phyloP scores from a whole-genome alignment of 2,888 invertebrate genomes.

The Tribolium freemani region DNA sequence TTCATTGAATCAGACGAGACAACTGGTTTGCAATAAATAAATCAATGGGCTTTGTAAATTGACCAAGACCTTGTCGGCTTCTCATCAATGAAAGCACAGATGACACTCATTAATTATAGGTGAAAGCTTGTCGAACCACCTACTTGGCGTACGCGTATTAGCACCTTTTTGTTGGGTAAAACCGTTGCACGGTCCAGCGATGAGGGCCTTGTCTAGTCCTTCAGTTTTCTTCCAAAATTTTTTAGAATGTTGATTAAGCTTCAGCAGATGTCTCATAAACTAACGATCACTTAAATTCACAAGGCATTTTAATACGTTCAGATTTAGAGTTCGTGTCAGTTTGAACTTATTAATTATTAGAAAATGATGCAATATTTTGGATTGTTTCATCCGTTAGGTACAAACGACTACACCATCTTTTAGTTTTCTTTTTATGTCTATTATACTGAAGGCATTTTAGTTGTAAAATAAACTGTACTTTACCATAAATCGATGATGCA shows the following conservation, averaged over 20 bases:
- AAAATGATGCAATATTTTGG: constrained; percentile 37
- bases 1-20: constrained; percentile 33
- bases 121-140: constrained; percentile 23
- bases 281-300: constrained; percentile 1
- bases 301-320: constrained; percentile 18
- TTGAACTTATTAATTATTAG: constrained; percentile 20
- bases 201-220: background rate
- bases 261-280: constrained; percentile 5
- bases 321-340: constrained; percentile 18
- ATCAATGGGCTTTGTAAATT: constrained; percentile 21
- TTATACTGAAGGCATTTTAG: constrained; percentile 20
- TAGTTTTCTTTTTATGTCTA: constrained; percentile 30
- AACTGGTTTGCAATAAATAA: constrained; percentile 31
- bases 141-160: background rate
- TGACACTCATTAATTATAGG: constrained; percentile 6
- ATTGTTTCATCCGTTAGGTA: constrained; percentile 25
- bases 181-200: constrained; percentile 3
- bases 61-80: constrained; percentile 37
- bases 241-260: background rate
- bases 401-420: constrained; percentile 21
- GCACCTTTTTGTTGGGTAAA: background rate
- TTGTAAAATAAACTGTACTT: constrained; percentile 22
- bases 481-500: constrained; percentile 20
- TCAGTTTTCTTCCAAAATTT: background rate
- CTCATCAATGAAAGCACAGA: constrained; percentile 29